Evolutionary conservation across 2,113 vertebrate species (phyloP).

Genomic region (Dunckerocampus dactyliophorus): DNA sequence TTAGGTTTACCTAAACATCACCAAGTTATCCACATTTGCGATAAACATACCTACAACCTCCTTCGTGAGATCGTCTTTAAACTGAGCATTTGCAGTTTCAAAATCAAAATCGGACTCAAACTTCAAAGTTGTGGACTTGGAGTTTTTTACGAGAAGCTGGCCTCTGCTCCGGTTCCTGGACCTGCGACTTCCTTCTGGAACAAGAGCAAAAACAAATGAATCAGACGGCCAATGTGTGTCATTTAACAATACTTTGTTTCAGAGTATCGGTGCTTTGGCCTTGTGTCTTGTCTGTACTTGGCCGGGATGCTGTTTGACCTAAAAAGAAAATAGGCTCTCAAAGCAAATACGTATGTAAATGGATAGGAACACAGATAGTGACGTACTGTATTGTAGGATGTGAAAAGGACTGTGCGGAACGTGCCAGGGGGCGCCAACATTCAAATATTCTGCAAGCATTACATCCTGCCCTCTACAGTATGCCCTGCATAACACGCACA

Average conservation of each 20-base stretch:
- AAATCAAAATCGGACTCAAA: slow-evolving; percentile 98
- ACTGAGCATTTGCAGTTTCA: slow-evolving; percentile 94
- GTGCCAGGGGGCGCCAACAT: too few species aligned
- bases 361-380: neutral
- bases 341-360: too few species aligned
- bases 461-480: too few species aligned
- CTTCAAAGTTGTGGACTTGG: slow-evolving; percentile 85
- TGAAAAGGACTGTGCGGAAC: neutral
- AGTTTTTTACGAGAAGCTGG: slow-evolving; percentile 81
- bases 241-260: slow-evolving; percentile 76
- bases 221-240: neutral
- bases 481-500: too few species aligned
- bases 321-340: too few species aligned
- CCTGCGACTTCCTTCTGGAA: slow-evolving; percentile 79
- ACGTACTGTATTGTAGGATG: neutral
- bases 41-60: slow-evolving; percentile 79
- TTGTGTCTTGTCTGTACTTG: slow-evolving; percentile 23
- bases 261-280: slow-evolving; percentile 47
- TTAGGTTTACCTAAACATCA: neutral
- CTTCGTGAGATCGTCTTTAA: slow-evolving; percentile 90
- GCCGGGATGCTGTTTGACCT: slow-evolving; percentile 34
- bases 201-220: neutral
- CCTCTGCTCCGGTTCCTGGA: slow-evolving; percentile 88
- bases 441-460: neutral
- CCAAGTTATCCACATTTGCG: neutral